Base-by-base conservation (phyloP, 2,888 invertebrate genomes). In the Microdon myrmicae region DNA sequence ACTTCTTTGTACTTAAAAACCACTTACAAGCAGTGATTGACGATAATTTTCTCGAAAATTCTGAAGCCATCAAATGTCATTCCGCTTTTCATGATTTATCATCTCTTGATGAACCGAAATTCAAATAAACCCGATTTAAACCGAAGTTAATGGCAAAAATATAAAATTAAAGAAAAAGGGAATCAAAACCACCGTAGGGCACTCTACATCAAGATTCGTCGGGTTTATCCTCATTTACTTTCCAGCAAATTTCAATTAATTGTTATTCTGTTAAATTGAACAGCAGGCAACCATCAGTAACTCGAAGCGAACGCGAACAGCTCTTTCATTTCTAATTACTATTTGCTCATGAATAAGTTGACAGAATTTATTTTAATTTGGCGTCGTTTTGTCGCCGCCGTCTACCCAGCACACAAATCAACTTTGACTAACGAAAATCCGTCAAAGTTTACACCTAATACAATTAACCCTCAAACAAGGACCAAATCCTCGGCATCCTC, bases 51-150 rank as follows among this genome's bases (percentile, higher is more conserved):
- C 26, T 7, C 1, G n/a, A 3, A 13, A 4, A 12, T 7, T 4
- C 25, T 7, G 23, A 28, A 14, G 26, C 12, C n/a, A n/a, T 6
- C 3, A 9, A 26, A 34, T 31, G 25, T 34, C 25, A 32, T 34
- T 13, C 49, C 31, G 39, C 47, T 48, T 48, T 44, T 38, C 31
- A 49, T 49, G 19, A 58, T 58, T 58, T 58, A 17, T 28, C 32
- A 51, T 51, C 39, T 44, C 17, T 12, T 44, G 32, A 43, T 51
- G 44, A 45, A 34, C 32, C 23, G 19, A 28, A 72, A 73, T 73
- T 72, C 72, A 74, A 74, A 74, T 72, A 74, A 74, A 75, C 74
- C 75, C 72, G 72, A 74, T 74, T n/a, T 75, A 74, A 74, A 73
- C 72, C 71, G 72, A 74, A 72, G 71, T 73, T 72, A n/a, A n/a